Base-by-base conservation (phyloP, 2,888 invertebrate species). In the Apamea monoglypha region DNA sequence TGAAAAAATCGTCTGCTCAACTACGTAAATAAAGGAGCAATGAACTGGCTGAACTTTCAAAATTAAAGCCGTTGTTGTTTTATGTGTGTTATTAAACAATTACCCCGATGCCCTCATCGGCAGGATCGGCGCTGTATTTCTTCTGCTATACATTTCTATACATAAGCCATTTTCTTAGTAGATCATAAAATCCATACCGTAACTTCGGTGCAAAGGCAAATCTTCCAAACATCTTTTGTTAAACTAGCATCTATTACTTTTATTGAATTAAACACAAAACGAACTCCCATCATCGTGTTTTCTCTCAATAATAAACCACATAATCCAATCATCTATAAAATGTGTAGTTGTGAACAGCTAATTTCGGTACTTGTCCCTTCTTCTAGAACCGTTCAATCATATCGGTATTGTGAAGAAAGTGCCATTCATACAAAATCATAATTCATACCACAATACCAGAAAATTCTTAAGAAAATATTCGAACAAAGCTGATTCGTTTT, bases 381-480 rank as follows among this genome's bases (percentile, higher is more conserved):
- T 81, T 80, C 74, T 53, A 74, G 74, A 79, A 82, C 61, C 81
- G 75, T 76, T 86, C 81, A 87, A 87, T 87, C 84, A 86, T 79
- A 74, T 36, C 47, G 36, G 76, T 63, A 80, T 87, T 87, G 88
- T 87, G 66, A 47, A 78, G 71, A 83, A 76, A 86, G 69, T 82
- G 59, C 81, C 56, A 79, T 87, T 81, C 78, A 79, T 84, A 84
- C 69, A 81, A 81, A 83, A 80, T 80, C 86, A 82, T 84, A 83
- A 83, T 87, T 83, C 83, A 70, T 80, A 74, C 74, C 61, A 87
- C 81, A 87, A 87, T 80, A 75, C 76, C 59, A 83, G 71, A 75
- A 81, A 67, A 75, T 78, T 77, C 76, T 76, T 67, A 75, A 67
- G 75, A 76, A 84, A 86, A 86, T 74, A 84, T 64, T 77, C 53